Conservation (phyloP, 2,888 invertebrate genomes). For the Atethmia centrago region DNA sequence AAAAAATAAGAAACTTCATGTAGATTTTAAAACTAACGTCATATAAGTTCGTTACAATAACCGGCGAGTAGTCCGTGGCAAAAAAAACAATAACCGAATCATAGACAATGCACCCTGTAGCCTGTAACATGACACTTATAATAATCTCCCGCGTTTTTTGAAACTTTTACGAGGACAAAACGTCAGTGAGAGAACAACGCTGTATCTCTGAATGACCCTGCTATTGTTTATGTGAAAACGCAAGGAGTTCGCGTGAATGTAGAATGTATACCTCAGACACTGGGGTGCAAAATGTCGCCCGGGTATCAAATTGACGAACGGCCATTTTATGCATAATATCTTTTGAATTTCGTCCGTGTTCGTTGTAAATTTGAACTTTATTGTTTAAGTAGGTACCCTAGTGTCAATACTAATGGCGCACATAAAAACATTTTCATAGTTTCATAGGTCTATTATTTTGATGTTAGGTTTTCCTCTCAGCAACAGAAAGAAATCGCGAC, state of each 20-base stretch:
- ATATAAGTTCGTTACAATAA: slow-evolving; percentile 31
- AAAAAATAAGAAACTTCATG: neutral
- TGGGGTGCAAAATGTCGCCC: slow-evolving; percentile 45
- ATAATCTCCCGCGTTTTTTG: slow-evolving; percentile 41
- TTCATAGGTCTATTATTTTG: neutral
- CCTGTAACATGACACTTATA: slow-evolving; percentile 50
- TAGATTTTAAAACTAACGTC: slow-evolving; percentile 2
- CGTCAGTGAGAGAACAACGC: slow-evolving; percentile 38
- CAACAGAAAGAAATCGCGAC: neutral
- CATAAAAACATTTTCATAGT: neutral
- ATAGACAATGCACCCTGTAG: slow-evolving; percentile 58
- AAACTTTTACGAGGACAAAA: slow-evolving; percentile 45
- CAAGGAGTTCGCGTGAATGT: slow-evolving; percentile 46
- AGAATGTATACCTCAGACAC: slow-evolving; percentile 47
- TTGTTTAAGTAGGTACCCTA: neutral
- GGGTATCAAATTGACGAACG: slow-evolving; percentile 31
- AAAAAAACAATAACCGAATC: slow-evolving; percentile 54
- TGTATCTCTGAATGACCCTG: slow-evolving; percentile 56
- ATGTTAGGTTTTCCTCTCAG: neutral
- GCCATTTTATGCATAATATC: slow-evolving; percentile 36
- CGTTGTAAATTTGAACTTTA: neutral
- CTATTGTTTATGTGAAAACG: slow-evolving; percentile 63
- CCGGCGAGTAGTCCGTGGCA: slow-evolving; percentile 1
- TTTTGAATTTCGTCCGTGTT: slow-evolving; percentile 15
- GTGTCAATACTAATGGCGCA: neutral